These are phyloP conservation scores for Nycticebus coucang DNA, from an alignment of 2,113 vertebrate species.

Conservation along the genomic window DNA sequence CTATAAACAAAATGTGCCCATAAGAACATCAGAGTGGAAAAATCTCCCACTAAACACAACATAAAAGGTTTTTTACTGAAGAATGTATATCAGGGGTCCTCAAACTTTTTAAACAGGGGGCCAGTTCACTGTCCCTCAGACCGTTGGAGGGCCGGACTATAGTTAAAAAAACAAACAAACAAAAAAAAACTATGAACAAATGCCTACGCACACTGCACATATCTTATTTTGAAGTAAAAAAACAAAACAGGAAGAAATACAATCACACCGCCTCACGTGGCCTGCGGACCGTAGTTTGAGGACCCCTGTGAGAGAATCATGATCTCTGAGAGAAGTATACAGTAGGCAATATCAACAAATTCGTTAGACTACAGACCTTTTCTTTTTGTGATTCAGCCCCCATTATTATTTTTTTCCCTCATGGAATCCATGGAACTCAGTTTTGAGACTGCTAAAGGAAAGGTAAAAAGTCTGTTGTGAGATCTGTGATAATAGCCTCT, in stretches of 20 bases:
- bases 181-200: too few species aligned
- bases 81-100: too few species aligned
- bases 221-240: too few species aligned
- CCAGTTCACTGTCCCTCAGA: too few species aligned
- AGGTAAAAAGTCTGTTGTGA: neutral
- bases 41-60: neutral
- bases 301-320: neutral
- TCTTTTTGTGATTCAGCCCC: neutral
- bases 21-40: neutral
- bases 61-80: neutral
- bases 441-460: neutral
- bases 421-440: neutral
- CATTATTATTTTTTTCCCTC: neutral
- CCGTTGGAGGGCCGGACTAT: too few species aligned
- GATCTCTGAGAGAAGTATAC: neutral
- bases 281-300: too few species aligned
- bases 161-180: too few species aligned
- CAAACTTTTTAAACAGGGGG: too few species aligned
- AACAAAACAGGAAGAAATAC: too few species aligned
- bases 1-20: neutral
- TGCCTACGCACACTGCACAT: too few species aligned
- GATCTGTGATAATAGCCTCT: neutral
- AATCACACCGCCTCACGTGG: too few species aligned
- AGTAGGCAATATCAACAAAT: neutral
- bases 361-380: neutral